Conservation (phyloP, 2,797 vertebrate genomes). For the Mormyrus hasselquistii region DNA sequence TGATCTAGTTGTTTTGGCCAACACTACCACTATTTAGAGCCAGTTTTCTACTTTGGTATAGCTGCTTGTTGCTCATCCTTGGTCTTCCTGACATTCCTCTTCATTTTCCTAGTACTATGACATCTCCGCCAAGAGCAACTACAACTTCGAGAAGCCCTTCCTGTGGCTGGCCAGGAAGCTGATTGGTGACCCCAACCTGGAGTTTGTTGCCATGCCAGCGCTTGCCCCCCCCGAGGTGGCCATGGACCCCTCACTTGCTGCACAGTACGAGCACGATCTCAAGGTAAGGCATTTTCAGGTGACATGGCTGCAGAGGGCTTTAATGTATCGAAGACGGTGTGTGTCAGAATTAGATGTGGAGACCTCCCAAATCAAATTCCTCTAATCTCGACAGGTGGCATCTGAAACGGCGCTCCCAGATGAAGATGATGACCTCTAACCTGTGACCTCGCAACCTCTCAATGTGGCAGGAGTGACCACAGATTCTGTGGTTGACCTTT, state of each 20-base stretch:
- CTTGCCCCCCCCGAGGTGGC: constrained; percentile 72
- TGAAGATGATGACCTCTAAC: constrained; percentile 77
- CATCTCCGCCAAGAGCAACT: constrained; percentile 79
- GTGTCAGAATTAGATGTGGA: neutral
- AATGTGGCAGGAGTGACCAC: constrained; percentile 21
- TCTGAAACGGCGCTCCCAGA: constrained; percentile 74
- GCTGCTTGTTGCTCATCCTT: neutral
- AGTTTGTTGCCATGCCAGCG: constrained; percentile 76
- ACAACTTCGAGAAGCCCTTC: constrained; percentile 79
- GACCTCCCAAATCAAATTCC: neutral
- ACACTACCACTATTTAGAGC: neutral
- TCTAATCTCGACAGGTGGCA: constrained; percentile 53
- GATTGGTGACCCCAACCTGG: constrained; percentile 73
- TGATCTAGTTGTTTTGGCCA: neutral
- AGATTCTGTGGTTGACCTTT: constrained; percentile 43
- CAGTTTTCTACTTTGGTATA: neutral
- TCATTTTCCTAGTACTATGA: constrained; percentile 62
- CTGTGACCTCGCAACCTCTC: constrained; percentile 41
- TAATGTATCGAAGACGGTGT: neutral
- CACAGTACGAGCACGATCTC: constrained; percentile 70
- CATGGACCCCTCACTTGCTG: constrained; percentile 68
- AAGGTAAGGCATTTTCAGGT: constrained; percentile 51
- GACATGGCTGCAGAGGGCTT: neutral
- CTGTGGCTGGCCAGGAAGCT: constrained; percentile 75
- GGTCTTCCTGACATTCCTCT: neutral